A percentile compares a stretch with the other conserved stretches of the same genome.
phyloP scores from a whole-genome alignment of 2,113 vertebrate genomes.

The Otus sunia region DNA sequence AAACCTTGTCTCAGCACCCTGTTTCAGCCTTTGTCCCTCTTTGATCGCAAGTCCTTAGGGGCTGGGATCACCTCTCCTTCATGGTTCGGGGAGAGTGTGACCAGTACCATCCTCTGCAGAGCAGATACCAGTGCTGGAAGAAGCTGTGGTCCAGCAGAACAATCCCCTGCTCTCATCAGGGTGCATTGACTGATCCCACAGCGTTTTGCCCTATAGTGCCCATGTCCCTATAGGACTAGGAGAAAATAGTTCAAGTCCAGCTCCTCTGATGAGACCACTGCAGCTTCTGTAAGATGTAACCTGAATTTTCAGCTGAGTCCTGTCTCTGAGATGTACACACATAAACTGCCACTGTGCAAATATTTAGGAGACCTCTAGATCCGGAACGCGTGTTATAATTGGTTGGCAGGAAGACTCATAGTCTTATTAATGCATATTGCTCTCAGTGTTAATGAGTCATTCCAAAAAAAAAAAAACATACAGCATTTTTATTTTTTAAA shows the following conservation, averaged over 20 bases:
- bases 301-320: neutral
- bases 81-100: neutral
- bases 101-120: neutral
- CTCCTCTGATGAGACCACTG: neutral
- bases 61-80: neutral
- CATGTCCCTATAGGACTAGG: neutral
- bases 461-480: neutral
- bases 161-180: neutral
- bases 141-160: neutral
- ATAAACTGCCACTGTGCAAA: neutral
- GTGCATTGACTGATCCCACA: neutral
- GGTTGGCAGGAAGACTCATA: neutral
- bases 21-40: neutral
- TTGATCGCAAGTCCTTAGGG: neutral
- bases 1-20: neutral
- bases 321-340: neutral
- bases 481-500: neutral
- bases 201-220: accelerated
- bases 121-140: neutral
- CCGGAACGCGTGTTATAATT: neutral
- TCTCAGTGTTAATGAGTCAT: neutral
- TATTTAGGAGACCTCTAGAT: neutral
- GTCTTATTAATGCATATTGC: neutral
- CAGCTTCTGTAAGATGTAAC: neutral
- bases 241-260: neutral